Conservation (phyloP, 2,797 vertebrate species). For the Nasua narica region DNA sequence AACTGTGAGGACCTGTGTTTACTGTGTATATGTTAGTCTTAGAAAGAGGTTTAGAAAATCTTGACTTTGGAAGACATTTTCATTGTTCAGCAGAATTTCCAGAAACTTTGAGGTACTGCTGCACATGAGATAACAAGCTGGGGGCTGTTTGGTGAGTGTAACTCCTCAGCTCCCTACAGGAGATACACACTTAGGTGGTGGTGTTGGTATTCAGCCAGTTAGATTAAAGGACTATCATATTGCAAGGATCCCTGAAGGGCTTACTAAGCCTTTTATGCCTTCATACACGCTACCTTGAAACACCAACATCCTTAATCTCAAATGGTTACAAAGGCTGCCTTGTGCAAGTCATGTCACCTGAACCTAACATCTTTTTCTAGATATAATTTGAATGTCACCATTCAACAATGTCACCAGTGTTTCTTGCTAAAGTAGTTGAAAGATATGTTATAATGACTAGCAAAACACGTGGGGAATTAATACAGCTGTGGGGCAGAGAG, state of each 20-base stretch:
- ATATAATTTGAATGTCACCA: not conserved
- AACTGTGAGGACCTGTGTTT: constrained; percentile 29
- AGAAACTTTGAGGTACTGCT: constrained; percentile 5
- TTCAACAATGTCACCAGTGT: not conserved
- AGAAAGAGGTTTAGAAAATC: constrained; percentile 40
- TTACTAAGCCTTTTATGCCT: not conserved
- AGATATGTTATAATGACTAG: not conserved
- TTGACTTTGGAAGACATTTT: constrained; percentile 37
- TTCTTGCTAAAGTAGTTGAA: not conserved
- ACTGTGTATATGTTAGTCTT: not conserved
- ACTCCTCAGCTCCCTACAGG: not conserved
- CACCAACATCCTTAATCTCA: not conserved
- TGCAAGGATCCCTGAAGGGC: not conserved
- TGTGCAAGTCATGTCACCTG: not conserved
- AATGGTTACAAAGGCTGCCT: not conserved
- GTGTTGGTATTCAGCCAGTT: not conserved
- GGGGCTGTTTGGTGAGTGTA: not conserved
- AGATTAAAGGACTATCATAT: not conserved
- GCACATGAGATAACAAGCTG: not conserved
- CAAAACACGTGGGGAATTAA: not conserved
- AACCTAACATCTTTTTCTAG: not conserved
- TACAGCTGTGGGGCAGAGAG: not conserved
- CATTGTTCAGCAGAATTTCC: constrained; percentile 31
- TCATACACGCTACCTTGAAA: not conserved
- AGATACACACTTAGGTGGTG: not conserved